phyloP scores from a whole-genome alignment of 2,888 invertebrate genomes.

The Acleris emargana region DNA sequence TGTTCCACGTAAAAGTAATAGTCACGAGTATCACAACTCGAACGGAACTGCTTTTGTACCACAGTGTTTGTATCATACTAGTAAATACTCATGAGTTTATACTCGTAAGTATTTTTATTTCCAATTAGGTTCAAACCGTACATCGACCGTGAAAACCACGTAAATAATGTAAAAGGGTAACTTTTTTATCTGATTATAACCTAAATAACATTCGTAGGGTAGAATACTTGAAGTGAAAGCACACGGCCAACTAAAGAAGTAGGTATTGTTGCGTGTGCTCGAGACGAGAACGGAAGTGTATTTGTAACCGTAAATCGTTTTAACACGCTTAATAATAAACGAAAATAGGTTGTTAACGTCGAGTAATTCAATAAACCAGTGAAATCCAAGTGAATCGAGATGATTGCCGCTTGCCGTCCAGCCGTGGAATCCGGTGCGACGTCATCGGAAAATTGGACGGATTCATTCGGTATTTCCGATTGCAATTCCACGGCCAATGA shows the following conservation, averaged over 20 bases:
- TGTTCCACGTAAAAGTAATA: too few species aligned
- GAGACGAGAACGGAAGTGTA: constrained; percentile 8
- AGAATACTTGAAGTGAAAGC: too few species aligned
- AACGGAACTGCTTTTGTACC: too few species aligned
- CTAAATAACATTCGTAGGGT: too few species aligned
- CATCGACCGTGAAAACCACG: too few species aligned
- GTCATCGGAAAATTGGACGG: constrained; percentile 64
- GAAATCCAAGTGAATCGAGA: constrained; percentile 28
- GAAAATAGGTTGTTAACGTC: constrained; percentile 22
- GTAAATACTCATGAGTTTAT: too few species aligned
- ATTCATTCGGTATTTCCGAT: constrained; percentile 72
- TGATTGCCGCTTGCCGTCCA: constrained; percentile 26
- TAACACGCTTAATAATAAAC: constrained; percentile 16
- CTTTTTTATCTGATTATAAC: too few species aligned
- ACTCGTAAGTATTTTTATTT: too few species aligned
- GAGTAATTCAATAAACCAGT: constrained; percentile 17
- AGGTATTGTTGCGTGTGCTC: constrained; percentile 12
- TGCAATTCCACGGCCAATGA: constrained; percentile 64
- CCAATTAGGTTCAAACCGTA: too few species aligned
- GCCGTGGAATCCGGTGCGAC: constrained; percentile 55
- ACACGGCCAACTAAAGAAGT: not conserved
- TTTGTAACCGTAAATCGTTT: constrained; percentile 10
- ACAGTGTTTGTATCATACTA: too few species aligned
- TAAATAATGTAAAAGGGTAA: too few species aligned
- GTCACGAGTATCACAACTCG: too few species aligned